Evolutionary conservation across 2,888 invertebrate species (phyloP).

Genomic region (Tuberolachnus salignus): DNA sequence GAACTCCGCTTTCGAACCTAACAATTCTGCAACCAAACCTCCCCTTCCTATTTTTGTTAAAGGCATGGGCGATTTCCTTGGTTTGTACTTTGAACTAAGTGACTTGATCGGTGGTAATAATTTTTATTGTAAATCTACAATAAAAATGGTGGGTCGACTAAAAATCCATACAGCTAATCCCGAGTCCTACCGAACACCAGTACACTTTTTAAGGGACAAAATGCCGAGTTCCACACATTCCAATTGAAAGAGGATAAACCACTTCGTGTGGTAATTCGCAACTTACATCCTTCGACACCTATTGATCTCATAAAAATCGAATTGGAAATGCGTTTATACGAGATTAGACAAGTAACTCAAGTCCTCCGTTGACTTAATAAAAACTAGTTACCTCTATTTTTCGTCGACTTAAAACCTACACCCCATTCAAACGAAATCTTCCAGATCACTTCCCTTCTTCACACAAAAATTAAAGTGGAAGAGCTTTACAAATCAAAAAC

Average conservation of each 20-base stretch:
- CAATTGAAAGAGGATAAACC: not conserved
- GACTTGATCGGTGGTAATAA: too few species aligned
- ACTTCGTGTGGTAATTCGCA: too few species aligned
- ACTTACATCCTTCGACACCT: not conserved
- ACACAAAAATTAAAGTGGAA: too few species aligned
- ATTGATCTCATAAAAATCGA: not conserved
- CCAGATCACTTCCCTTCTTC: too few species aligned
- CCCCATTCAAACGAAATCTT: too few species aligned
- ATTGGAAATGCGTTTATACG: not conserved
- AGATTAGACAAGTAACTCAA: not conserved
- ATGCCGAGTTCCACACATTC: not conserved
- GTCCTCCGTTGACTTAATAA: too few species aligned
- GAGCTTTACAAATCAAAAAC: too few species aligned
- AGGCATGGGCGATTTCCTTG: not conserved
- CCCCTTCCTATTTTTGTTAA: not conserved
- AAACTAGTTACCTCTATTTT: too few species aligned
- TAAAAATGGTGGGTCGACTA: not conserved
- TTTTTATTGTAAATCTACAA: slow-evolving; percentile 3
- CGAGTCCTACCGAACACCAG: not conserved
- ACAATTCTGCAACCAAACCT: too few species aligned
- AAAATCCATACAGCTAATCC: slow-evolving; percentile 12
- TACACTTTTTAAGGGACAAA: not conserved
- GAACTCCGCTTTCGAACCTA: too few species aligned
- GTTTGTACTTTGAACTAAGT: not conserved
- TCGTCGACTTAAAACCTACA: too few species aligned